Evolutionary conservation across 1,140 invertebrate species (phyloP).

Genomic region (Kradibia gibbosae): DNA sequence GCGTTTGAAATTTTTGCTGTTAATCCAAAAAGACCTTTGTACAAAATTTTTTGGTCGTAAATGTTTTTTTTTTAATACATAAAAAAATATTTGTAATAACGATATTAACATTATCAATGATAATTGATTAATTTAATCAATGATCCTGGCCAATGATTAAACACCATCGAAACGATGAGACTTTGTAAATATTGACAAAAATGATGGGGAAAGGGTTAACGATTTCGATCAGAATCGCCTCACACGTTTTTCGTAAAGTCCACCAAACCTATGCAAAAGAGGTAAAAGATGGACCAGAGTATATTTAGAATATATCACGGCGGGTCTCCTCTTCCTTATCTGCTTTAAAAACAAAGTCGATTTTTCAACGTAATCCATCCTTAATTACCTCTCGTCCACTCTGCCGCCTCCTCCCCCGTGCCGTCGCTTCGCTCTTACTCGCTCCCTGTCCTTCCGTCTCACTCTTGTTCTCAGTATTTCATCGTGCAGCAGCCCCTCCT

Average conservation of each 20-base stretch:
- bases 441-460: background rate
- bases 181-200: background rate
- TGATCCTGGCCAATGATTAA: too few relatives aligned
- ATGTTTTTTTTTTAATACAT: too few relatives aligned
- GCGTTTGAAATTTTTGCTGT: too few relatives aligned
- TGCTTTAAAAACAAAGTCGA: background rate
- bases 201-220: background rate
- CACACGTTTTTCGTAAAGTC: background rate
- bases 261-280: background rate
- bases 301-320: background rate
- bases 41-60: too few relatives aligned
- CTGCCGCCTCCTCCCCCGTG: background rate
- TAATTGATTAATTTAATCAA: too few relatives aligned
- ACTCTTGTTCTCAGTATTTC: constrained; percentile 18
- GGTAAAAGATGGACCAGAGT: background rate
- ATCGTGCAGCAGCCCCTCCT: constrained; percentile 4
- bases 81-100: too few relatives aligned
- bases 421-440: background rate
- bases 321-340: background rate
- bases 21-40: too few relatives aligned
- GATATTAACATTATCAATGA: too few relatives aligned
- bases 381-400: constrained; percentile 13
- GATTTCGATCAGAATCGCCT: background rate
- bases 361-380: constrained; percentile 14
- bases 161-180: too few relatives aligned